A percentile compares a stretch with the other conserved stretches of the same genome.
Evolutionary conservation across 2,113 vertebrate species (phyloP).

Genomic region (Ursus arctos): DNA sequence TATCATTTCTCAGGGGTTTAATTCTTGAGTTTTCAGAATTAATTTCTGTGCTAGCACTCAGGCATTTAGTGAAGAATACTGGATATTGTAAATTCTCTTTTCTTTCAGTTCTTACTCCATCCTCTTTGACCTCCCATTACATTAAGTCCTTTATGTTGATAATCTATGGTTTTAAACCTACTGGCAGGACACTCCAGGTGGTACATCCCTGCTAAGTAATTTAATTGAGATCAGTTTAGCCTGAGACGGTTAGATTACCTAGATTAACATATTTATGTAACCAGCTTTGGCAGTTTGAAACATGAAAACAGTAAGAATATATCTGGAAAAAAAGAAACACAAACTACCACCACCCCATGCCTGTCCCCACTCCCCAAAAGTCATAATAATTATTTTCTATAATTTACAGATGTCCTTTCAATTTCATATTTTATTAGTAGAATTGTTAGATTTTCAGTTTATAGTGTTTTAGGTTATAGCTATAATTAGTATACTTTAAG

Average conservation of each 20-base stretch:
- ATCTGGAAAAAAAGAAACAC: background rate
- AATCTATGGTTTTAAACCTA: slow-evolving; percentile 48
- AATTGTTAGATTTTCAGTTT: background rate
- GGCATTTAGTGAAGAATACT: background rate
- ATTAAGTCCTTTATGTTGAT: background rate
- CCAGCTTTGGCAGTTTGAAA: background rate
- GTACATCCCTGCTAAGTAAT: slow-evolving; percentile 47
- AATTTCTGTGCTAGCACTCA: background rate
- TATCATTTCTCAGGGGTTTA: background rate
- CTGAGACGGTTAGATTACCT: slow-evolving; percentile 27
- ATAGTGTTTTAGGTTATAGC: slow-evolving; percentile 29
- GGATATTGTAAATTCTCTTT: background rate
- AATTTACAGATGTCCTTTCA: background rate
- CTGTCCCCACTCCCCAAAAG: accelerated
- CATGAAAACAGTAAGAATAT: background rate
- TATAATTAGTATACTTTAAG: slow-evolving; percentile 62
- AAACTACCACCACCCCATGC: background rate
- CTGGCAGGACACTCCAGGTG: background rate
- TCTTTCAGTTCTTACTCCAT: background rate
- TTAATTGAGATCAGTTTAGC: slow-evolving; percentile 62
- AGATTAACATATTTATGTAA: slow-evolving; percentile 68
- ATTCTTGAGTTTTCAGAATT: background rate
- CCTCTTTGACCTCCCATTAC: slow-evolving; percentile 28
- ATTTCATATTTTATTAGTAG: slow-evolving; percentile 33
- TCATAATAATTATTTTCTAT: background rate